Base-by-base conservation (phyloP, 2,113 vertebrate genomes). In the Prochilodus magdalenae region DNA sequence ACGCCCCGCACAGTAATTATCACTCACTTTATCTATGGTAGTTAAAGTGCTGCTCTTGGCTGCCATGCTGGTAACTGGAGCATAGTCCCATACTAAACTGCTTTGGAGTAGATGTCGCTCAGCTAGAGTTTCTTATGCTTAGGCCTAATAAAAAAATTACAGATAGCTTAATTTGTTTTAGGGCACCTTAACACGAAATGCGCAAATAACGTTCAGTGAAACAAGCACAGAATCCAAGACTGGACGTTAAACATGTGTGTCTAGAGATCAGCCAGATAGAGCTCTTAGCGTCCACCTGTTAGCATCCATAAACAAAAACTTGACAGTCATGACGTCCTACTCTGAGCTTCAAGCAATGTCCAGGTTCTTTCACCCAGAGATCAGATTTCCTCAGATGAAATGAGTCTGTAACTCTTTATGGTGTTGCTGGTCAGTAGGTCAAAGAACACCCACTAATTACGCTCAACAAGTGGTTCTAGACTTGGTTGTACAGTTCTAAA, bases 1-100 rank as follows among this genome's bases (percentile, higher is more conserved):
- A n/a, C 5, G 33, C 53, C 18, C 62, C 5, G 40, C 60, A 77
- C 26, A 24, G 33, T 44, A 44, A 59, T 79, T 79, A 70, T 57
- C 77, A 69, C 63, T 69, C 29, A 36, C 30, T 24, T 69, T 11
- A 18, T 10, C 3, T 63, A 63, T 29, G 63, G 30, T 36, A 36
- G 18, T 10, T 20, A 11, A 22, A 22, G 65, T 36, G 16, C 16
- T 22, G 33, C 5, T 20, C 13, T 5, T 20, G 18, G 30, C 36
- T 67, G 18, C 30, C 20, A 5, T n/a, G 14, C 5, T 57, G 6
- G 15, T 51, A 18, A 51, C 49, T 51, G 49, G 16, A 16, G 53
- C 51, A 55, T 18, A 55, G 18, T 36, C 33, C 33, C 33, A 36
- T 6, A 36, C 3, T 4, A 36, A 55, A 49, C 8, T 36, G 33